Base-by-base conservation (phyloP, 2,797 vertebrate species). In the Adrianichthys oophorus region DNA sequence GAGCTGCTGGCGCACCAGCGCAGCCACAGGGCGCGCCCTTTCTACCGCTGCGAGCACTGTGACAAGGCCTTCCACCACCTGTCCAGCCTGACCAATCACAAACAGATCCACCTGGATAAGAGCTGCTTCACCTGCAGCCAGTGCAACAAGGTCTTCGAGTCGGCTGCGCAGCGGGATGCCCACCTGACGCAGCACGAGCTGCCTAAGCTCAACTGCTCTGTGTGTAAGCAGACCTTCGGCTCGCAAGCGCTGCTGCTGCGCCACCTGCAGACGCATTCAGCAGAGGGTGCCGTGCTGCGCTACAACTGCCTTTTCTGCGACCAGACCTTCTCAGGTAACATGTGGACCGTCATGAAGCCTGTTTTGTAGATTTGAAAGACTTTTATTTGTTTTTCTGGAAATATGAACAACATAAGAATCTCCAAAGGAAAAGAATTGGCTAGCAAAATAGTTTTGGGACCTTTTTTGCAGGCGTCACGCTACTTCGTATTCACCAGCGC, bases 401-500 rank as follows among this genome's bases (percentile, higher is more conserved):
- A 42, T 15, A 5, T 42, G 16, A 16, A 5, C 26, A 26, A 26
- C 7, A 7, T 6, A 37, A 10, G 10, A 12, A 37, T 37, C 32
- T 37, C 0, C 10, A 3, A 7, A 7, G 26, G 1, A 6, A 26
- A 26, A 26, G 26, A 26, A 26, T 26, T 26, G 1, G 26, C 26
- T 26, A 26, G 5, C 26, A 21, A 21, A 21, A 21, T 21, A 21
- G 19, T 7, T 26, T 3, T 2, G 0, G 12, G 15, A 23, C 17
- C 47, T n/a, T 56, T 42, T 68, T 24, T 41, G 16, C 70, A 87
- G 82, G 89, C 0, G 83, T 91, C 56, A 89, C 89, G 0, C 89
- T 85, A 70, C 81, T 92, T 0, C 81, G 90, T 1, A 90, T 87
- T 68, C 91, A 92, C 72, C 86, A 91, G 79, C 86, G 90, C 26